Conservation (phyloP, 1,140 invertebrate species). For the Galleria mellonella region DNA sequence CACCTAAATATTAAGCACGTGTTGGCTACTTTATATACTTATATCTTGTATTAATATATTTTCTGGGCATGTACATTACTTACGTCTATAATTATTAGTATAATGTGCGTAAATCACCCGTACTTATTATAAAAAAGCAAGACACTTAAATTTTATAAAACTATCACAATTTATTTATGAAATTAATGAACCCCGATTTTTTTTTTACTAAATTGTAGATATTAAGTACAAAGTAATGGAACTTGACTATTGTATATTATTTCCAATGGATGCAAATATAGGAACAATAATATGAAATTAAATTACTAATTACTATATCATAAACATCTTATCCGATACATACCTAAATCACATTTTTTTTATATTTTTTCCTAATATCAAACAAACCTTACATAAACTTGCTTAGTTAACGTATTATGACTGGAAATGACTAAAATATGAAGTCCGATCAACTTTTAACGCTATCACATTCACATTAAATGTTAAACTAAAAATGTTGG, state of each 20-base stretch:
- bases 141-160: constrained; percentile 45
- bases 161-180: constrained; percentile 57
- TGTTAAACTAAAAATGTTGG: constrained; percentile 40
- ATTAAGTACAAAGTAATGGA: constrained; percentile 62
- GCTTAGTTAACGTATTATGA: constrained; percentile 69
- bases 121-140: constrained; percentile 40
- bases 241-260: constrained; percentile 45
- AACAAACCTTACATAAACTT: constrained; percentile 39
- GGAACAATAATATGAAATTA: constrained; percentile 48
- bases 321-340: constrained; percentile 43
- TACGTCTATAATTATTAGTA: too few species aligned
- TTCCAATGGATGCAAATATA: constrained; percentile 43
- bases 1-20: too few species aligned
- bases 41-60: too few species aligned
- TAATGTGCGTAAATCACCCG: constrained; percentile 33
- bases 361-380: constrained; percentile 33
- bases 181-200: constrained; percentile 19
- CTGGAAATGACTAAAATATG: constrained; percentile 70
- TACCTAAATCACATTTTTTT: constrained; percentile 57
- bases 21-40: too few species aligned
- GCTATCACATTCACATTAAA: constrained; percentile 54
- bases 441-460: constrained; percentile 55
- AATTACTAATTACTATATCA: constrained; percentile 29
- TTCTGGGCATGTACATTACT: too few species aligned
- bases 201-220: constrained; percentile 26